Evolutionary conservation across 2,888 invertebrate genomes (phyloP).

Genomic region (Scaptomyza flava): DNA sequence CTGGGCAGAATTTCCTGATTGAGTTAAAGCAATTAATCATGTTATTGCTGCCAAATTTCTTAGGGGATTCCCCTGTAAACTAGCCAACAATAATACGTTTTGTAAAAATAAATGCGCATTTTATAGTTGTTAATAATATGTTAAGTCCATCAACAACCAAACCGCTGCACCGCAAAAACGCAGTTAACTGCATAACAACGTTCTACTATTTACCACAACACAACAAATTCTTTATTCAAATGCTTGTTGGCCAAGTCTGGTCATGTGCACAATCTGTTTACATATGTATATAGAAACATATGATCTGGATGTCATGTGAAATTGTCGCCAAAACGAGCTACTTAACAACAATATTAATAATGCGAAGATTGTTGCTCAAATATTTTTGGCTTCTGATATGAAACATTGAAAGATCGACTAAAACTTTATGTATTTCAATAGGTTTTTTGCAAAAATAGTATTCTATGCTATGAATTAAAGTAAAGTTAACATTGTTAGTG

Average conservation of each 20-base stretch:
- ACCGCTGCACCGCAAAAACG: constrained; percentile 30
- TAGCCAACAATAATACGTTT: background rate
- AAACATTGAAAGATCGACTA: too few species aligned
- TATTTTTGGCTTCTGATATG: too few species aligned
- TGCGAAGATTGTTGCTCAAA: too few species aligned
- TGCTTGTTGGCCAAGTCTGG: constrained; percentile 23
- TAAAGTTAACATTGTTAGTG: too few species aligned
- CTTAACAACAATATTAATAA: background rate
- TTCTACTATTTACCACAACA: constrained; percentile 16
- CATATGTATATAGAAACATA: constrained; percentile 21
- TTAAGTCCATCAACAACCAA: constrained; percentile 27
- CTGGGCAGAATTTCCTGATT: background rate
- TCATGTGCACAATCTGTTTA: constrained; percentile 41
- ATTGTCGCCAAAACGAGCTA: constrained; percentile 1
- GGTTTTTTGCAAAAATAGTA: too few species aligned
- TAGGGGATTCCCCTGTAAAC: constrained; percentile 35
- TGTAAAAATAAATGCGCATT: constrained; percentile 23
- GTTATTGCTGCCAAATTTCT: constrained; percentile 1
- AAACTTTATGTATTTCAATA: too few species aligned
- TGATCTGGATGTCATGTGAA: constrained; percentile 47
- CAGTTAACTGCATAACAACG: background rate
- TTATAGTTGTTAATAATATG: constrained; percentile 1
- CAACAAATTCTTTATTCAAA: constrained; percentile 21
- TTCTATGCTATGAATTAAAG: too few species aligned
- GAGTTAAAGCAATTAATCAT: background rate